These are phyloP conservation scores for Athalia cordata DNA, from an alignment of 2,888 invertebrate genomes.

Conservation along the genomic window DNA sequence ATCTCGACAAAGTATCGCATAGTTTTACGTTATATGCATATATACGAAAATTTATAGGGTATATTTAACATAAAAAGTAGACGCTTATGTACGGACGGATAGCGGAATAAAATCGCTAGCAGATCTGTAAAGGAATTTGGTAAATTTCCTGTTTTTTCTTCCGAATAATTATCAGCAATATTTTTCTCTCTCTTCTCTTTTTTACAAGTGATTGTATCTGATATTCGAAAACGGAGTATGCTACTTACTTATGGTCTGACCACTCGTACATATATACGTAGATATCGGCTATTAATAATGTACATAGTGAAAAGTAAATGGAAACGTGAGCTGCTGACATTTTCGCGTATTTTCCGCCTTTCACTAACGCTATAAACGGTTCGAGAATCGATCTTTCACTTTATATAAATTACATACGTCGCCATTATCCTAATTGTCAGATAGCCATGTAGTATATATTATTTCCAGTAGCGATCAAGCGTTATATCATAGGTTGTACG, in stretches of 20 bases:
- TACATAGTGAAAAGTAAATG: constrained; percentile 6
- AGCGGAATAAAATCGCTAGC: too few relatives aligned
- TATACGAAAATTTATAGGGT: too few relatives aligned
- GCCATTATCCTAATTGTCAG: not conserved
- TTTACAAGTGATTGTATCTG: constrained; percentile 7
- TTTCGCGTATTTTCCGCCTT: constrained; percentile 58
- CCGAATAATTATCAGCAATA: not conserved
- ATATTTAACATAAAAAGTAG: too few relatives aligned
- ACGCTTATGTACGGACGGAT: too few relatives aligned
- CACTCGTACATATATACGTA: not conserved
- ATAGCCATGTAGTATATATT: too few relatives aligned
- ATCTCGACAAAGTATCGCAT: too few relatives aligned
- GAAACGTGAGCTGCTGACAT: constrained; percentile 53
- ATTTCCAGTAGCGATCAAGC: too few relatives aligned
- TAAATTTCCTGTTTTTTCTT: too few relatives aligned
- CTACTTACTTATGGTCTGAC: not conserved
- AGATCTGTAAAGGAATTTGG: too few relatives aligned
- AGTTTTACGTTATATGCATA: too few relatives aligned
- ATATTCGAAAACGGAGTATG: constrained; percentile 21
- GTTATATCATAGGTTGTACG: too few relatives aligned
- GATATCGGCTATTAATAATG: not conserved
- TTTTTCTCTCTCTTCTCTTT: not conserved
- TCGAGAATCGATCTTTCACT: not conserved
- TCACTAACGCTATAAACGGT: constrained; percentile 53
- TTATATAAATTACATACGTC: not conserved